phyloP scores from a whole-genome alignment of 2,113 vertebrate species.

The Cyprinodon variegatus region DNA sequence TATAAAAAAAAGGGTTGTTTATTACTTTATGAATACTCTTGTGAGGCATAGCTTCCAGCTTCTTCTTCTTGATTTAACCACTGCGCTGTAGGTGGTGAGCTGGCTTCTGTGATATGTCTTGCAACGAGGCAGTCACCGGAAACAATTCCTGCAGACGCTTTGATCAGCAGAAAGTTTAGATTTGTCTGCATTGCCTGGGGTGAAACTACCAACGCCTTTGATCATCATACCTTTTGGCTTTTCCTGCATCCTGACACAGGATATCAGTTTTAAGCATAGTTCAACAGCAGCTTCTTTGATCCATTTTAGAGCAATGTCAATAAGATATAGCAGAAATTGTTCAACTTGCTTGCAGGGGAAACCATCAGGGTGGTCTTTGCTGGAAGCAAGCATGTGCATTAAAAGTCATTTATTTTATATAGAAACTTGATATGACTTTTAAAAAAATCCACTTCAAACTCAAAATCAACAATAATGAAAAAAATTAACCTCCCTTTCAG shows the following conservation, averaged over 20 bases:
- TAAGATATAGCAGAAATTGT: not conserved
- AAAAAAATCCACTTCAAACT: too few relatives aligned
- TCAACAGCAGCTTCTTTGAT: not conserved
- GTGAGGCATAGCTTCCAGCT: too few relatives aligned
- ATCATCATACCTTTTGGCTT: conserved; percentile 4
- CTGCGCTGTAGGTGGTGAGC: not conserved
- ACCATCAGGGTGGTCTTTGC: not conserved
- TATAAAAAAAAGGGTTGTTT: not conserved
- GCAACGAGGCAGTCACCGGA: not conserved
- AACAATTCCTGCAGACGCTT: conserved; percentile 10
- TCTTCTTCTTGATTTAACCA: not conserved
- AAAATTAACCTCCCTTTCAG: not conserved
- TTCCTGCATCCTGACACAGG: not conserved
- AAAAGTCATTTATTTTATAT: not conserved
- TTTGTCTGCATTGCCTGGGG: conserved; percentile 6
- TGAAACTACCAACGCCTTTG: conserved; percentile 4
- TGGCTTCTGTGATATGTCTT: not conserved
- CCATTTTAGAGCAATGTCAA: not conserved
- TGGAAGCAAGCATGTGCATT: not conserved
- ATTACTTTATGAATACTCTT: too few relatives aligned
- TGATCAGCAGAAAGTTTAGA: conserved; percentile 14
- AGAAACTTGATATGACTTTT: not conserved
- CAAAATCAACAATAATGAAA: too few relatives aligned
- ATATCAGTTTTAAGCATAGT: not conserved
- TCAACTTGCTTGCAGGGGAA: not conserved